Conservation (phyloP, 2,113 vertebrate species). For the Trogon surrucura region DNA sequence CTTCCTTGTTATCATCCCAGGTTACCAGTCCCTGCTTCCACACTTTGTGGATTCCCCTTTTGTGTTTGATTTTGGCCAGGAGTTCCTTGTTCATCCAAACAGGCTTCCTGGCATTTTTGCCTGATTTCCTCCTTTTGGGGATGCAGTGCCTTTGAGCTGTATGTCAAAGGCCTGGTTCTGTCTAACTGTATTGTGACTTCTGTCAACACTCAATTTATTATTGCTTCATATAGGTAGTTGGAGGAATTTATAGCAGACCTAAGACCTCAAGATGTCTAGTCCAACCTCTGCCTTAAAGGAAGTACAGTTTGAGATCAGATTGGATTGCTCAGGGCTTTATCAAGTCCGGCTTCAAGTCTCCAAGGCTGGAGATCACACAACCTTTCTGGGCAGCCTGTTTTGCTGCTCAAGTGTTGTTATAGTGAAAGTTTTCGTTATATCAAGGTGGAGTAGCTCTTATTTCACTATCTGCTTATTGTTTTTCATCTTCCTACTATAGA, state of each 20-base stretch:
- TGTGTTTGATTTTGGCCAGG: no score
- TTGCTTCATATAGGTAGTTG: background rate
- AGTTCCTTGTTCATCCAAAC: no score
- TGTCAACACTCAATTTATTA: background rate
- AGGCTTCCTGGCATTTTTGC: no score
- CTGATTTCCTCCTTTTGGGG: no score
- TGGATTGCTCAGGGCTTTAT: background rate
- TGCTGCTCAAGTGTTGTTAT: background rate
- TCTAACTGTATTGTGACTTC: background rate
- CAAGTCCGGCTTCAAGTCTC: background rate
- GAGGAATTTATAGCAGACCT: background rate
- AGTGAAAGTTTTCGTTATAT: background rate
- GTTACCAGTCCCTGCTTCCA: no score
- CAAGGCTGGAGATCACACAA: background rate
- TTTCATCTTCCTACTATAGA: background rate
- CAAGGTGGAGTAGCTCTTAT: background rate
- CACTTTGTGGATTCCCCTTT: no score
- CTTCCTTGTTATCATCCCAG: no score
- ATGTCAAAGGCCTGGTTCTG: background rate
- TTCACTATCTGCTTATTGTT: background rate
- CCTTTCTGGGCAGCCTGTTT: background rate
- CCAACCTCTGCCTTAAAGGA: background rate
- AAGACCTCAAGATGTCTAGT: background rate
- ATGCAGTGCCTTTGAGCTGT: no score
- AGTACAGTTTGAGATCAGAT: background rate